Percentiles rank a stretch among this genome's conserved stretches.
Conservation (phyloP, 2,113 vertebrate species). For the Etheostoma cragini region DNA sequence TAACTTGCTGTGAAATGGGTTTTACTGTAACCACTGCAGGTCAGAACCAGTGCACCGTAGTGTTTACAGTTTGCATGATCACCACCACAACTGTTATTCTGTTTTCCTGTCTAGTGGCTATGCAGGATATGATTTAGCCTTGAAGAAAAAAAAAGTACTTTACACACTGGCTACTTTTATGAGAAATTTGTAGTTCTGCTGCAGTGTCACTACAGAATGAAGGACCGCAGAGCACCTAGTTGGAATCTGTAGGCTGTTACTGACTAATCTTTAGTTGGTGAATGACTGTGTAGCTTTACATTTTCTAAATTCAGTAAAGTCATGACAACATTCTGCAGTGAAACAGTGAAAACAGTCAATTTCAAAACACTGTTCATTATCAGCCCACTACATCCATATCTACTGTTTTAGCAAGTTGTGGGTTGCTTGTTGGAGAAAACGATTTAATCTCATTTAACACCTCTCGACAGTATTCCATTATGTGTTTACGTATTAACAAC, state of each 20-base stretch:
- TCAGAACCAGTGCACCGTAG: slow-evolving; percentile 63
- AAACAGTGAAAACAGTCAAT: slow-evolving; percentile 8
- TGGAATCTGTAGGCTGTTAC: background rate
- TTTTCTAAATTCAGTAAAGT: slow-evolving; percentile 30
- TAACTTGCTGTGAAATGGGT: slow-evolving; percentile 43
- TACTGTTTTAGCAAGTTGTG: slow-evolving; percentile 26
- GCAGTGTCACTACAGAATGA: background rate
- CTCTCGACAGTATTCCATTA: slow-evolving; percentile 56
- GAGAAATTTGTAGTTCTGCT: background rate
- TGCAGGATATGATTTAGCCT: slow-evolving; percentile 5
- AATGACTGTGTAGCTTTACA: slow-evolving; percentile 15
- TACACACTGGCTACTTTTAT: slow-evolving; percentile 3
- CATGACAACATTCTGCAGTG: slow-evolving; percentile 9
- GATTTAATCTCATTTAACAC: slow-evolving; percentile 66
- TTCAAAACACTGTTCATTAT: slow-evolving; percentile 34
- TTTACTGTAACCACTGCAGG: slow-evolving; percentile 54
- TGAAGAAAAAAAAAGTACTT: slow-evolving; percentile 7
- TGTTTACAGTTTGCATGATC: slow-evolving; percentile 68
- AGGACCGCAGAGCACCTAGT: background rate
- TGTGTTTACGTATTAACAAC: slow-evolving; percentile 60
- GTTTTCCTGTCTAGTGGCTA: slow-evolving; percentile 32
- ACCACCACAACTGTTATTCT: slow-evolving; percentile 48
- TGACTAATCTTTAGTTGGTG: slow-evolving; percentile 7
- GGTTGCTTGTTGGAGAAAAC: slow-evolving; percentile 41
- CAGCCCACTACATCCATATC: slow-evolving; percentile 5